Conservation (phyloP, 1,140 invertebrate species). For the Diorhabda sublineata region DNA sequence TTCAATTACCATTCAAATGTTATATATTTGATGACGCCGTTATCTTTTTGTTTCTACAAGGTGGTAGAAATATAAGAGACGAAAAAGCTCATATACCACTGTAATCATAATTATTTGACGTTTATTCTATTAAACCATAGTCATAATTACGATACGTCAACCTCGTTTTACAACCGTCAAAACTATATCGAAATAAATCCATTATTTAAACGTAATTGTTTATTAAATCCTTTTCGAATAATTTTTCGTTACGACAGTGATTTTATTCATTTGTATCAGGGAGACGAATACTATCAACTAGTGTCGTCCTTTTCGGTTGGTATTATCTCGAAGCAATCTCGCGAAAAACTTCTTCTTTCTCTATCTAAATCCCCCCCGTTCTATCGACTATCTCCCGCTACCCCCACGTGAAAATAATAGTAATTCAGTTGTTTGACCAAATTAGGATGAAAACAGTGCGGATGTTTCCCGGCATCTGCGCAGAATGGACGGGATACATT, state of each 20-base stretch:
- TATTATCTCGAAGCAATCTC: background rate
- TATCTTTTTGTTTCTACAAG: constrained; percentile 1
- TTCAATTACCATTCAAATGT: constrained; percentile 11
- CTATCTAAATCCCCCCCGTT: background rate
- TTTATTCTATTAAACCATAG: too few species aligned
- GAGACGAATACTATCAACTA: background rate
- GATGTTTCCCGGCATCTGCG: constrained; percentile 28
- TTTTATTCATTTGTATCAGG: background rate
- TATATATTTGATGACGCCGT: constrained; percentile 5
- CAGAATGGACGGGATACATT: constrained; percentile 27
- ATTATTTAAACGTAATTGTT: background rate
- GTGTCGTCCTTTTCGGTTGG: background rate
- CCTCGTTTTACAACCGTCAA: too few species aligned
- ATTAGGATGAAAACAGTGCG: constrained; percentile 27
- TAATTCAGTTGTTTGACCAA: constrained; percentile 30
- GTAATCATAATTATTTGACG: too few species aligned
- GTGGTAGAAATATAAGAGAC: background rate
- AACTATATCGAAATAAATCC: too few species aligned
- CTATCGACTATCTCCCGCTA: background rate
- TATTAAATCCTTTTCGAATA: background rate
- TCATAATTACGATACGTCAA: too few species aligned
- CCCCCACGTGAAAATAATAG: constrained; percentile 7
- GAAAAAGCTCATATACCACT: too few species aligned
- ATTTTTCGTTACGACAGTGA: background rate
- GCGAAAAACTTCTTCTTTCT: background rate